A percentile compares a stretch with the other conserved stretches of the same genome.
Conservation (phyloP, 2,113 vertebrate species). For the Atherinomorus stipes region DNA sequence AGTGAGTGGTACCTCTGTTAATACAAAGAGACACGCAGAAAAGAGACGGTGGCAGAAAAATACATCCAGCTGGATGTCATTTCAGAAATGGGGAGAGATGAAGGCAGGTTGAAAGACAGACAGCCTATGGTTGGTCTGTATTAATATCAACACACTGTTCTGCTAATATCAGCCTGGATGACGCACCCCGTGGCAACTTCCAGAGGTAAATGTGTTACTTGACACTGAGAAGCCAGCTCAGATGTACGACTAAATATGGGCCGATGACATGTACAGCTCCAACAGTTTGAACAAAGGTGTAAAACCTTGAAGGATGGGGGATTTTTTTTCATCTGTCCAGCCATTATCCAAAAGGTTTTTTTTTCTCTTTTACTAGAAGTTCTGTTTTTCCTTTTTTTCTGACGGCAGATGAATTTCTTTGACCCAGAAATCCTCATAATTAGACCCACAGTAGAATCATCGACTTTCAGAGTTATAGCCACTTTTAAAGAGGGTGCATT, state of each 20-base stretch:
- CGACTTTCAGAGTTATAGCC: too few relatives aligned
- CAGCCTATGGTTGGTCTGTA: neutral
- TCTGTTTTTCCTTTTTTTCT: too few relatives aligned
- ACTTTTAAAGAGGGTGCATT: too few relatives aligned
- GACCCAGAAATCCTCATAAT: too few relatives aligned
- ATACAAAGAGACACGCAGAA: slow-evolving; percentile 5
- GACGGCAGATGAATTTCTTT: too few relatives aligned
- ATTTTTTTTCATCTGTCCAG: neutral
- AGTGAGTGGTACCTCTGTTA: slow-evolving; percentile 29
- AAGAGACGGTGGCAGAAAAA: neutral
- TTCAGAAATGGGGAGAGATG: neutral
- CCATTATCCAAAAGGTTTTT: too few relatives aligned
- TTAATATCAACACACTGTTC: neutral
- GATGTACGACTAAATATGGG: too few relatives aligned
- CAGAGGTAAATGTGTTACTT: slow-evolving; percentile 7
- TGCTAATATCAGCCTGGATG: neutral
- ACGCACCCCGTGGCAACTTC: neutral
- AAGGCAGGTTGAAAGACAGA: neutral
- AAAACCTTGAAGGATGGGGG: neutral
- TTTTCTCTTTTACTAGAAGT: too few relatives aligned
- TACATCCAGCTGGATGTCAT: neutral
- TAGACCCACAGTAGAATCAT: too few relatives aligned
- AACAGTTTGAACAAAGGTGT: neutral
- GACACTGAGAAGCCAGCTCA: neutral
- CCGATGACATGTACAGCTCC: neutral